Base-by-base conservation (phyloP, 2,888 invertebrate genomes). In the Idaea biselata region DNA sequence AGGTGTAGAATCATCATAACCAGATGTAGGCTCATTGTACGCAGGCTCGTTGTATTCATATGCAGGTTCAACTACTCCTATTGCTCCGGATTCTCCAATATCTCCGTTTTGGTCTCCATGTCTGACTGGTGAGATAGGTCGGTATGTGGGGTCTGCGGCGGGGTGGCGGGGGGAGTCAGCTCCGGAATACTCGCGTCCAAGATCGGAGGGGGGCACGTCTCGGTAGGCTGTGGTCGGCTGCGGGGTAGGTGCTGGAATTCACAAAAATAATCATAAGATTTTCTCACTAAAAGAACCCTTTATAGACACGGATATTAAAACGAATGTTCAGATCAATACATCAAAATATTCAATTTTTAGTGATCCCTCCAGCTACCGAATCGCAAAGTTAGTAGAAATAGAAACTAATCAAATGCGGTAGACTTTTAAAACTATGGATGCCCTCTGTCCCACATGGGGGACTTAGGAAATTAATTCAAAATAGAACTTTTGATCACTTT, bases 161-260 rank as follows among this genome's bases (percentile, higher is more conserved):
- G 90, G 1, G 88, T 86, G 60, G 85, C 87, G 68, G 89, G 90
- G 18, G 92, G 92, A 64, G 82, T 89, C 81, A 89, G 69, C 73
- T 90, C 91, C 60, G 90, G 89, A 57, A 91, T 90, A 58, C 81
- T 85, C 76, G 79, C 78, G 82, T 91, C 91, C 69, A 87, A 86
- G 62, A 78, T 72, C 68, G 88, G 90, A 59, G 70, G 84, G 69
- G 86, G 83, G 77, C 79, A 82, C 72, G 83, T 80, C 79, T 87
- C 89, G 71, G 82, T 82, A 71, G 83, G 89, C 63, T 77, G 83
- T 55, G 83, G 90, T 66, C 73, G 82, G 60, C 89, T 85, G 86
- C 91, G 92, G 68, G 92, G 92, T 66, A 80, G 83, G 91, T 92
- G 92, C 92, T 92, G 83, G 18, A 84, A 86, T 60, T 54, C 56